Evolutionary conservation across 2,888 invertebrate species (phyloP).

Genomic region (Nysson spinosus): DNA sequence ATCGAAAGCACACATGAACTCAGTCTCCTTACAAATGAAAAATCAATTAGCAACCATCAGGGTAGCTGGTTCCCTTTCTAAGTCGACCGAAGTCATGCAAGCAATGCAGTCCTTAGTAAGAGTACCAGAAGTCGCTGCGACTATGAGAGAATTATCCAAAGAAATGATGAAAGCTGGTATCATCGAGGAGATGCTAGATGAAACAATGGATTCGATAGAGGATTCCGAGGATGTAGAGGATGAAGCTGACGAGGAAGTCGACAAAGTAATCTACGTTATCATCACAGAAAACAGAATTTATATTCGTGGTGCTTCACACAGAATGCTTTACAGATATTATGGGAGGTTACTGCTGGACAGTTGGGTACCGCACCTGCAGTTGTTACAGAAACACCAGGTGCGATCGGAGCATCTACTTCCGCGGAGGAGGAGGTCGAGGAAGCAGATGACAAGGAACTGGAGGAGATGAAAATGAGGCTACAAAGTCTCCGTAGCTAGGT

Average conservation of each 20-base stretch:
- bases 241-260: slow-evolving; percentile 95
- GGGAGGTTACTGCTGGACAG: slow-evolving; percentile 94
- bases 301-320: no score
- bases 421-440: slow-evolving; percentile 82
- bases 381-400: slow-evolving; percentile 82
- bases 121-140: slow-evolving; percentile 95
- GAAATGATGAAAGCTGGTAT: slow-evolving; percentile 99
- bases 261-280: slow-evolving; percentile 82
- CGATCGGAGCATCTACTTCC: slow-evolving; percentile 79
- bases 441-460: slow-evolving; percentile 87
- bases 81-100: slow-evolving; percentile 99
- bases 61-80: slow-evolving; percentile 94
- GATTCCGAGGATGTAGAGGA: slow-evolving; percentile 98
- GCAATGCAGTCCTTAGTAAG: slow-evolving; percentile 95
- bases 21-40: slow-evolving; percentile 98
- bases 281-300: no score
- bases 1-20: slow-evolving; percentile 98
- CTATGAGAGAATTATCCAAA: slow-evolving; percentile 98
- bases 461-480: slow-evolving; percentile 93
- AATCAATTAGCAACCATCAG: slow-evolving; percentile 97
- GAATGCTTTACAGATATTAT: slow-evolving; percentile 82
- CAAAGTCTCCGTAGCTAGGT: slow-evolving; percentile 91
- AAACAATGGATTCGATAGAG: slow-evolving; percentile 95
- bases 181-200: slow-evolving; percentile 99
- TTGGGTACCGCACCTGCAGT: slow-evolving; percentile 94